Base-by-base conservation (phyloP, 2,888 invertebrate species). In the Melolontha melolontha region DNA sequence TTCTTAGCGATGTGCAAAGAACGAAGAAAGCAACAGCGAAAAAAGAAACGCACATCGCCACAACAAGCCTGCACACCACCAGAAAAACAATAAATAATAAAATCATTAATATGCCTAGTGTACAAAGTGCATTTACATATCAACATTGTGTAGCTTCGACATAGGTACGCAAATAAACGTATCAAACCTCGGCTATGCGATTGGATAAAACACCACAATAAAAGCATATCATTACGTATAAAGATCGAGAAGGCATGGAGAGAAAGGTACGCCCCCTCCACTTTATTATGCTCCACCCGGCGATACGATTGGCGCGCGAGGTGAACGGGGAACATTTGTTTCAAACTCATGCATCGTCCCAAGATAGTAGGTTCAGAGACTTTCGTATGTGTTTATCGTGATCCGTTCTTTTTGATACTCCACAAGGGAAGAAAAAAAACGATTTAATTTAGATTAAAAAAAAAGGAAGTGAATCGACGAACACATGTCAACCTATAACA, bases 221-320 rank as follows among this genome's bases (percentile, higher is more conserved):
- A 82, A 81, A 82, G 78, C 80, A 77, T 81, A 79, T 81, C 78
- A 81, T 82, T 81, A 81, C 75, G 75, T 74, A 70, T 65, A 64
- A 72, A 72, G 68, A 70, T 70, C 69, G 69, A 64, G 74, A 66
- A 68, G 66, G 70, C 69, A 68, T 49, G 51, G 73, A 71, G 67
- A 72, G 72, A 68, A 65, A 73, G 74, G 71, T 75, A 76, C 79
- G 76, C 80, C 82, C 79, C 80, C 76, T 79, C 79, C 77, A 70
- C 78, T 77, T 77, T 71, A 68, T 72, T 69, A 77, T 74, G 79
- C 82, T 79, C 80, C 82, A 76, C 81, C 81, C 79, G 80, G 64
- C 66, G 22, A 64, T 65, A 51, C 73, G 70, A 80, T 80, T 80
- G 80, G 80, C 64, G 34, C 44, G 16, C 41, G 52, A 7, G 22